phyloP scores from a whole-genome alignment of 1,140 invertebrate genomes.

The Pomacea maculata region DNA sequence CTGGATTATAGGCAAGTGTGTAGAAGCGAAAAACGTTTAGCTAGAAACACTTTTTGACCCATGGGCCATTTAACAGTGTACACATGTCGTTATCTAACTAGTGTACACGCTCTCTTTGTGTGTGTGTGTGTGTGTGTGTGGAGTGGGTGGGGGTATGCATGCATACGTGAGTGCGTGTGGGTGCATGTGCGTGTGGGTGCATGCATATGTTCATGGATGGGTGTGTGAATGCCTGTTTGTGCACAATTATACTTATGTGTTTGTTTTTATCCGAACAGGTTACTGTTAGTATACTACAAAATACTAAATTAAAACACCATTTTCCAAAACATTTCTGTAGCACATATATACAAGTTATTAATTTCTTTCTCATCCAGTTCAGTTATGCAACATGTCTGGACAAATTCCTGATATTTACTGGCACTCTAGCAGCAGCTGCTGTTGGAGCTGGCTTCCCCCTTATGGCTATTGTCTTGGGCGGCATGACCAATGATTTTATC shows the following conservation, averaged over 20 bases:
- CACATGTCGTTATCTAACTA: too few relatives aligned
- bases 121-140: too few relatives aligned
- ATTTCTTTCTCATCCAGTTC: constrained; percentile 49
- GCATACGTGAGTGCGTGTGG: neutral
- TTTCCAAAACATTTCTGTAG: neutral
- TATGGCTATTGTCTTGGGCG: constrained; percentile 61
- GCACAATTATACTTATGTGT: neutral
- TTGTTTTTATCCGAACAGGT: neutral
- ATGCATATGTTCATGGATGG: neutral
- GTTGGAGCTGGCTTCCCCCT: constrained; percentile 59
- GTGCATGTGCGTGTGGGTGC: neutral
- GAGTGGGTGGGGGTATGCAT: neutral
- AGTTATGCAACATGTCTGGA: constrained; percentile 56
- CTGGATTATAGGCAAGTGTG: too few relatives aligned
- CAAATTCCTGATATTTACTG: constrained; percentile 55
- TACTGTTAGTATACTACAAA: neutral
- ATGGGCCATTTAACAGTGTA: too few relatives aligned
- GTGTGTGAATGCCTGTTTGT: neutral
- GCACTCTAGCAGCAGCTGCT: constrained; percentile 47
- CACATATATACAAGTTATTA: neutral
- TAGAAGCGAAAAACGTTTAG: too few relatives aligned
- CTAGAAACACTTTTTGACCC: too few relatives aligned
- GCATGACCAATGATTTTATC: constrained; percentile 59
- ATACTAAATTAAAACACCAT: neutral
- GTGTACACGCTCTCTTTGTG: too few relatives aligned